Evolutionary conservation across 1,140 invertebrate genomes (phyloP).

Genomic region (Sesamia nonagrioides): DNA sequence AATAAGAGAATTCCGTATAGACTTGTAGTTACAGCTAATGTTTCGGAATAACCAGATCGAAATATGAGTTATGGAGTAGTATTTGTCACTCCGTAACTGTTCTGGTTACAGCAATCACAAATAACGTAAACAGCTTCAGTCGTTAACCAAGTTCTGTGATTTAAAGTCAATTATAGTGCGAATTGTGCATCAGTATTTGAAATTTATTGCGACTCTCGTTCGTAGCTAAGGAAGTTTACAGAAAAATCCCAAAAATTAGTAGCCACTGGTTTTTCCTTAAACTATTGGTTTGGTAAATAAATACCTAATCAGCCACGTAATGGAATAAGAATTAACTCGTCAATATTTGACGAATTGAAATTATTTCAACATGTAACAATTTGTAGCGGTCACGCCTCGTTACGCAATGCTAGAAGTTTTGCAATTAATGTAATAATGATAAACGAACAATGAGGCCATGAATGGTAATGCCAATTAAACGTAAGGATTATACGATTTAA

Average conservation of each 20-base stretch:
- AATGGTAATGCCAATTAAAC: conserved; percentile 32
- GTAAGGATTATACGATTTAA: conserved; percentile 2
- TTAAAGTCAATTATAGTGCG: neutral
- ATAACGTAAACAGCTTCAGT: neutral
- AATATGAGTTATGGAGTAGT: too few species aligned
- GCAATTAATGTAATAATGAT: neutral
- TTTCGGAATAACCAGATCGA: too few species aligned
- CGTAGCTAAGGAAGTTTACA: neutral
- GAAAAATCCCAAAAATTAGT: neutral
- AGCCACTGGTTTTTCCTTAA: too few species aligned
- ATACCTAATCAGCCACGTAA: too few species aligned
- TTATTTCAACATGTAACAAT: conserved; percentile 3
- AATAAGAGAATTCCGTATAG: too few species aligned
- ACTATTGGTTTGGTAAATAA: too few species aligned
- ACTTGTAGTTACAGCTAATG: too few species aligned
- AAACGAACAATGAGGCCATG: conserved; percentile 13
- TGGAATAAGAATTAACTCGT: too few species aligned
- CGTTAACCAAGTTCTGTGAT: neutral
- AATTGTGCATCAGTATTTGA: neutral
- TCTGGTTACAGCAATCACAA: neutral
- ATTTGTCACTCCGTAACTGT: neutral
- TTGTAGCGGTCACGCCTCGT: conserved; percentile 7
- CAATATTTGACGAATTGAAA: neutral
- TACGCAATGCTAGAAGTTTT: conserved; percentile 21
- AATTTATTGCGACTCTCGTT: neutral